A percentile compares a stretch with the other conserved stretches of the same genome.
These are phyloP conservation scores for Tyto alba DNA, from an alignment of 2,113 vertebrate species.

Conservation along the genomic window DNA sequence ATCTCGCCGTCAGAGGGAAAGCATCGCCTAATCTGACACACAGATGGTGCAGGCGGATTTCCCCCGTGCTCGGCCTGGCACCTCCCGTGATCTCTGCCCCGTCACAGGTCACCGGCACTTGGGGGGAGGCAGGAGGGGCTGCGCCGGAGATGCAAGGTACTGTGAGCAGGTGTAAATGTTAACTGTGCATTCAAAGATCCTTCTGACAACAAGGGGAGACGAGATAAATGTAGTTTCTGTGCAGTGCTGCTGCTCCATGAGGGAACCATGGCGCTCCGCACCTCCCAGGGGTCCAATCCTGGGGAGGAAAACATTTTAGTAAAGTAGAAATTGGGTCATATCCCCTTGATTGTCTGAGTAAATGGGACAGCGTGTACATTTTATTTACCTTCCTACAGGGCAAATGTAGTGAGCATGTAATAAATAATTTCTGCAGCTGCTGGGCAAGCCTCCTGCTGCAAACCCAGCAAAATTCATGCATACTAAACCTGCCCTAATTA, in stretches of 20 bases:
- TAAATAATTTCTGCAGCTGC: slow-evolving; percentile 70
- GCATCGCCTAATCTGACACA: neutral
- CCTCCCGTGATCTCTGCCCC: neutral
- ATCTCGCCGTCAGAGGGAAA: neutral
- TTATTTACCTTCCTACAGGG: slow-evolving; percentile 70
- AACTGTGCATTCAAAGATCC: neutral
- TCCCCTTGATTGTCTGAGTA: slow-evolving; percentile 46
- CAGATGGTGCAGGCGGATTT: neutral
- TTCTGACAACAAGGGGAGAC: neutral
- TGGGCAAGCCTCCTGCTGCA: slow-evolving; percentile 63
- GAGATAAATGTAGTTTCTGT: neutral
- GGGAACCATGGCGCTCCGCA: rapidly evolving
- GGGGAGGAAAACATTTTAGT: neutral
- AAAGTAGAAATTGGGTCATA: slow-evolving; percentile 60
- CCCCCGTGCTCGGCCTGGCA: neutral
- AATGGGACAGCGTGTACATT: slow-evolving; percentile 61
- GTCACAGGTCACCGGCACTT: neutral
- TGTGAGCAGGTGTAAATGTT: neutral
- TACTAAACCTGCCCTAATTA: slow-evolving; percentile 64
- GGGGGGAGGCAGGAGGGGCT: neutral
- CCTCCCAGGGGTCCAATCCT: neutral
- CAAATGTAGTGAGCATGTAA: slow-evolving; percentile 57
- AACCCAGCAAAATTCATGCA: slow-evolving; percentile 57
- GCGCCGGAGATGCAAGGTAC: rapidly evolving
- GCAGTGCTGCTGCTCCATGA: neutral